These are phyloP conservation scores for Papilio protenor DNA, from an alignment of 2,888 invertebrate genomes.

Conservation along the genomic window DNA sequence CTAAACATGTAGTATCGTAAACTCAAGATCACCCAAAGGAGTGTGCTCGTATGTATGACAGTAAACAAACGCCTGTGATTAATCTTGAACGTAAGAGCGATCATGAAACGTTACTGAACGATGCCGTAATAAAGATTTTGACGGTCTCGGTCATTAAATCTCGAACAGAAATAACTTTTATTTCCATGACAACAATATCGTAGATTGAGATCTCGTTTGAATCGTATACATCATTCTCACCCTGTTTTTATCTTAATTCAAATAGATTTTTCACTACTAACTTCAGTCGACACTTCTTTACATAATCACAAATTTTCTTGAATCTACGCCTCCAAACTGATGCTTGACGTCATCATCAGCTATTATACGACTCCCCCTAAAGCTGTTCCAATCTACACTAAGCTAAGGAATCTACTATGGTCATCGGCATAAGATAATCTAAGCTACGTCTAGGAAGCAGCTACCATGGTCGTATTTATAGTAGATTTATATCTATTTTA, in stretches of 20 bases:
- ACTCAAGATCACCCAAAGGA: neutral
- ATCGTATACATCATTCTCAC: neutral
- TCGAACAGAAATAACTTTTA: constrained; percentile 24
- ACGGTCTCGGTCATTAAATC: constrained; percentile 14
- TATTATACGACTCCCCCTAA: too few relatives aligned
- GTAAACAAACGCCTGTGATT: constrained; percentile 28
- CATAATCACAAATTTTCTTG: too few relatives aligned
- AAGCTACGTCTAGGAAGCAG: too few relatives aligned
- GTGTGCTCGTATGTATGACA: neutral
- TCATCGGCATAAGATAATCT: too few relatives aligned
- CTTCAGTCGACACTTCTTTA: too few relatives aligned
- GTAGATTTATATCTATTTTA: too few relatives aligned
- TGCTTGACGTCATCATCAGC: too few relatives aligned
- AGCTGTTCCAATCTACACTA: too few relatives aligned
- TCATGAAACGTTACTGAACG: constrained; percentile 16
- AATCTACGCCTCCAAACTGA: too few relatives aligned
- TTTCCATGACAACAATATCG: constrained; percentile 9
- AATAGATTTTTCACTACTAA: too few relatives aligned
- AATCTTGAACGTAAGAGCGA: constrained; percentile 20
- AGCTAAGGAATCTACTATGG: too few relatives aligned
- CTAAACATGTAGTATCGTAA: neutral
- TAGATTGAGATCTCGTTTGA: neutral
- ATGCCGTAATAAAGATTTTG: constrained; percentile 23
- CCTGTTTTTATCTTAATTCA: neutral
- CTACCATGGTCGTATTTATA: too few relatives aligned